Percentiles rank a stretch among this genome's conserved stretches.
These are phyloP conservation scores for Pteria penguin DNA, from an alignment of 2,888 invertebrate species.

Conservation along the genomic window DNA sequence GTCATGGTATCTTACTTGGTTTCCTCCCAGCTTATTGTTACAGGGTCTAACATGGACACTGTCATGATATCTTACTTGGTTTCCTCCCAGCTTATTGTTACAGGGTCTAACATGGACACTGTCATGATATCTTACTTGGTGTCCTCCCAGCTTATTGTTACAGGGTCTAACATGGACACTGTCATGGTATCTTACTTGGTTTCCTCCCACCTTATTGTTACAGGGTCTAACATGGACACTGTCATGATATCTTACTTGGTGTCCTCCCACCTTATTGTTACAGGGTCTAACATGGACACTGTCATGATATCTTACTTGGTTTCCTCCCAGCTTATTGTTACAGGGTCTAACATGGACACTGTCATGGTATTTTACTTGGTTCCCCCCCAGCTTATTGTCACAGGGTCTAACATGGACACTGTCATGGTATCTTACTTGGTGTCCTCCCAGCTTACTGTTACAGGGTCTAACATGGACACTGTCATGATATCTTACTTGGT, in stretches of 20 bases:
- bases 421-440: background rate
- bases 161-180: conserved; percentile 51
- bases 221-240: background rate
- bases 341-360: background rate
- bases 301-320: background rate
- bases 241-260: background rate
- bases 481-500: background rate
- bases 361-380: background rate
- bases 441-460: background rate
- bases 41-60: too few relatives aligned
- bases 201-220: background rate
- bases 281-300: background rate
- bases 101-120: too few relatives aligned
- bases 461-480: background rate
- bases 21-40: too few relatives aligned
- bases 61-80: too few relatives aligned
- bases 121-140: conserved; percentile 76
- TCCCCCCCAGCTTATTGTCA: background rate
- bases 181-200: conserved; percentile 8
- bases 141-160: conserved; percentile 70
- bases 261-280: background rate
- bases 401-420: background rate
- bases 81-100: too few relatives aligned
- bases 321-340: background rate
- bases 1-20: too few relatives aligned